Conservation (phyloP, 2,113 vertebrate species). For the Pseudorectes ferrugineus region DNA sequence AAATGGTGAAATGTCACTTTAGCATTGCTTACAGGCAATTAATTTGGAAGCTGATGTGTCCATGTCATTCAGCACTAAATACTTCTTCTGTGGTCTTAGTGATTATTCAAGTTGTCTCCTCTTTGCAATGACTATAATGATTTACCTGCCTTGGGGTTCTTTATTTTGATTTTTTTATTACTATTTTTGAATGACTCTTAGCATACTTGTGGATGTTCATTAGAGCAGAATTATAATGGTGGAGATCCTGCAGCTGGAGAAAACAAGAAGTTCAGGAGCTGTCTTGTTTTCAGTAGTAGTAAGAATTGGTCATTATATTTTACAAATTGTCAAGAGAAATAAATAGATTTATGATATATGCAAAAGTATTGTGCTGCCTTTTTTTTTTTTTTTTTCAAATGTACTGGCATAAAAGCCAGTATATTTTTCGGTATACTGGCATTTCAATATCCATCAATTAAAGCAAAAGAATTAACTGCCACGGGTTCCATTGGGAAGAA, state of each 20-base stretch:
- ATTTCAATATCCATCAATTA: constrained; percentile 39
- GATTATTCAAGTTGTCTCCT: background rate
- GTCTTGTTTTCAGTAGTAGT: background rate
- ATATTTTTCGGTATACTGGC: background rate
- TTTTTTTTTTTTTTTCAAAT: background rate
- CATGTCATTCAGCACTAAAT: background rate
- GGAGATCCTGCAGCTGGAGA: background rate
- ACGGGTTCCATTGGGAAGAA: background rate
- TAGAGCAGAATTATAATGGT: background rate
- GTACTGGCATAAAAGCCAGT: background rate
- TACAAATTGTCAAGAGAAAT: background rate
- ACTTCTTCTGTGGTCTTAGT: background rate
- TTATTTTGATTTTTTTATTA: background rate
- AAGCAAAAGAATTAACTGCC: background rate
- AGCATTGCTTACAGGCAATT: background rate
- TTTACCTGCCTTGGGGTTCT: background rate
- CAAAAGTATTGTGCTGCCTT: background rate
- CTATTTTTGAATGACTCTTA: background rate
- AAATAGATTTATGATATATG: background rate
- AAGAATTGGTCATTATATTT: background rate
- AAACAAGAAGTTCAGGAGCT: background rate
- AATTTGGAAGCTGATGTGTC: background rate
- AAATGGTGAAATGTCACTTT: background rate
- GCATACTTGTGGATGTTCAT: background rate
- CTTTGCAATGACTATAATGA: background rate